Evolutionary conservation across 2,888 invertebrate genomes (phyloP).

Genomic region (Lasioglossum marginatum): DNA sequence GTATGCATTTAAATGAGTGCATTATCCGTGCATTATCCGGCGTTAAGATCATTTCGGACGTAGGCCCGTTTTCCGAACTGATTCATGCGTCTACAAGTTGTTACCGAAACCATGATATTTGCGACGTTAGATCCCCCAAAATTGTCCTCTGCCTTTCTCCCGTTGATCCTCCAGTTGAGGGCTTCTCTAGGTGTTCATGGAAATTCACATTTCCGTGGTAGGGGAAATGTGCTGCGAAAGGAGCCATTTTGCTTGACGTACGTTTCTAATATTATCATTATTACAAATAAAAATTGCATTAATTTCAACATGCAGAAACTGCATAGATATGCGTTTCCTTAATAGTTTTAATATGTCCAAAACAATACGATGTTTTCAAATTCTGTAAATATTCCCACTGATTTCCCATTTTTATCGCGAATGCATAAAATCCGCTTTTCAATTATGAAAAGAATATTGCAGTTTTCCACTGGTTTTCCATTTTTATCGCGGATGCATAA

Average conservation of each 20-base stretch:
- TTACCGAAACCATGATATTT: slow-evolving; percentile 51
- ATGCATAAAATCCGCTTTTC: too few relatives aligned
- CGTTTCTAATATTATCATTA: neutral
- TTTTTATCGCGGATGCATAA: too few relatives aligned
- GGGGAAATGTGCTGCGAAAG: neutral
- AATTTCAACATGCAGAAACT: too few relatives aligned
- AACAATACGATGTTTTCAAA: neutral
- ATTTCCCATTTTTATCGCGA: neutral
- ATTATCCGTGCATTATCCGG: slow-evolving; percentile 78
- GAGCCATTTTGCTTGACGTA: neutral
- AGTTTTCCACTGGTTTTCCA: neutral
- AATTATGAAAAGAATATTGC: neutral
- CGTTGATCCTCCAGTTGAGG: neutral
- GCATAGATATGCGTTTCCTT: too few relatives aligned
- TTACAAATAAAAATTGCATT: neutral
- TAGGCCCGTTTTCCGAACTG: slow-evolving; percentile 46
- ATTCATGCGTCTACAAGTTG: slow-evolving; percentile 58
- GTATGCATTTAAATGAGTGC: slow-evolving; percentile 83
- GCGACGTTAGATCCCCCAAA: slow-evolving; percentile 31
- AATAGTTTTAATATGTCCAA: neutral
- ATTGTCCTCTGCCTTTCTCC: neutral
- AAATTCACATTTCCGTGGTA: neutral
- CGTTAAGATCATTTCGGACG: slow-evolving; percentile 63
- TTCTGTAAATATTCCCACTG: neutral
- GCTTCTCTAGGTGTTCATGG: neutral